Evolutionary conservation across 1,140 invertebrate genomes (phyloP).

Genomic region (Nebria ingens): DNA sequence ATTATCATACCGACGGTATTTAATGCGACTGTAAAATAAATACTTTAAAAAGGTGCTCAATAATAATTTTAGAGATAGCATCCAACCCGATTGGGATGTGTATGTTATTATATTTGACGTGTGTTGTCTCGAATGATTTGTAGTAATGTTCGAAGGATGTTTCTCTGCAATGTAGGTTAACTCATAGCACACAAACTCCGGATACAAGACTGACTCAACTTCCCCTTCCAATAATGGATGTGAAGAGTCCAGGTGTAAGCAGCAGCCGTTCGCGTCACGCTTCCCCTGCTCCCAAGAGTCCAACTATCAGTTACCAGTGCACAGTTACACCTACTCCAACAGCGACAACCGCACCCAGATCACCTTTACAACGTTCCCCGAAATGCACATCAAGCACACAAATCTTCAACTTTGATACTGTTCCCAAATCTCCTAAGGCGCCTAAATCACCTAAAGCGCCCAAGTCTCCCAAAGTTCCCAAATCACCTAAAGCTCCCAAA

Average conservation of each 20-base stretch:
- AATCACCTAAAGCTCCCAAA: constrained; percentile 21
- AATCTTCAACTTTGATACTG: constrained; percentile 19
- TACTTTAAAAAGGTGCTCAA: no score
- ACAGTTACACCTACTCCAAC: constrained; percentile 16
- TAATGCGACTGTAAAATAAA: no score
- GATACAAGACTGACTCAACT: no score
- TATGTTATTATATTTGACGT: no score
- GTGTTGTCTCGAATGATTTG: no score
- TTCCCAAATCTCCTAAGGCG: constrained; percentile 21
- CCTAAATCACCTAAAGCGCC: constrained; percentile 20
- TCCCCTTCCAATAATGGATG: background rate
- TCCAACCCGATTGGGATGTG: no score
- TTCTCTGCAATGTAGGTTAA: no score
- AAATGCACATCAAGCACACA: constrained; percentile 17
- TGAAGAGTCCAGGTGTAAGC: background rate
- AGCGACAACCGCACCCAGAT: no score
- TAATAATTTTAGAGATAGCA: no score
- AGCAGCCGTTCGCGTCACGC: constrained; percentile 24
- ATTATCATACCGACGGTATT: no score
- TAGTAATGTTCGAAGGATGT: no score
- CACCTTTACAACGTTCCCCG: constrained; percentile 14
- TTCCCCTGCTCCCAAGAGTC: constrained; percentile 20
- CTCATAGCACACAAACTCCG: no score
- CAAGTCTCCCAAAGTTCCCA: constrained; percentile 18
- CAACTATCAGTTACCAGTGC: constrained; percentile 20